These are phyloP conservation scores for Boloria euphrosyne DNA, from an alignment of 2,888 invertebrate species.

Conservation along the genomic window DNA sequence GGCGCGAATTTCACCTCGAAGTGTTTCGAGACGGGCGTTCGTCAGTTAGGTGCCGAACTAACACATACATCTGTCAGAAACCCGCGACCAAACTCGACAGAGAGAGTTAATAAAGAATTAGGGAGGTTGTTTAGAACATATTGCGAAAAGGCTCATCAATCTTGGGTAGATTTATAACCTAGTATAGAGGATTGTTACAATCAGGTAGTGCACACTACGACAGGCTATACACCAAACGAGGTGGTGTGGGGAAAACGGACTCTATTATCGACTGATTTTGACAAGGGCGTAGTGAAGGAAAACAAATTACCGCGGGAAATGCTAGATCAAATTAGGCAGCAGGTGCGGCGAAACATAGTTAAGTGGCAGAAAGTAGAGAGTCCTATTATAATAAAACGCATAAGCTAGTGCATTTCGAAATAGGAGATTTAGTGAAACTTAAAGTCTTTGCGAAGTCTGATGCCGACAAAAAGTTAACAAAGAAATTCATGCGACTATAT, in stretches of 20 bases:
- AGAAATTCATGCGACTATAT: slow-evolving; percentile 22
- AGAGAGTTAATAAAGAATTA: slow-evolving; percentile 41
- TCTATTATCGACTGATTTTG: slow-evolving; percentile 26
- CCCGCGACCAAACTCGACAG: slow-evolving; percentile 40
- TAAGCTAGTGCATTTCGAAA: slow-evolving; percentile 26
- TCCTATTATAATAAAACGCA: slow-evolving; percentile 25
- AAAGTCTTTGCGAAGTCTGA: slow-evolving; percentile 24
- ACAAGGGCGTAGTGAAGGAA: background rate
- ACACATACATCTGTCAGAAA: slow-evolving; percentile 40
- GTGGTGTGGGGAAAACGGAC: slow-evolving; percentile 27
- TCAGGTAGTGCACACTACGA: slow-evolving; percentile 37
- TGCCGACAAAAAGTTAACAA: slow-evolving; percentile 29
- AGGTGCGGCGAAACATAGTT: slow-evolving; percentile 24
- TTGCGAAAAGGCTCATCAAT: slow-evolving; percentile 35
- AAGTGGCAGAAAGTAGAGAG: slow-evolving; percentile 1
- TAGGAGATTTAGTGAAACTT: slow-evolving; percentile 37
- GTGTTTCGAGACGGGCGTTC: slow-evolving; percentile 21
- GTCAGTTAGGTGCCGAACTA: slow-evolving; percentile 16
- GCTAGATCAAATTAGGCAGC: slow-evolving; percentile 5
- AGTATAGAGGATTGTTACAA: slow-evolving; percentile 40
- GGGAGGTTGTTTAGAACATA: slow-evolving; percentile 39
- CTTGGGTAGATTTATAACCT: slow-evolving; percentile 34
- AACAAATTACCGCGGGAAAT: background rate
- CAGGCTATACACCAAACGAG: slow-evolving; percentile 37
- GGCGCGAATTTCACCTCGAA: slow-evolving; percentile 35